Base-by-base conservation (phyloP, 2,888 invertebrate species). In the Erannis defoliaria region DNA sequence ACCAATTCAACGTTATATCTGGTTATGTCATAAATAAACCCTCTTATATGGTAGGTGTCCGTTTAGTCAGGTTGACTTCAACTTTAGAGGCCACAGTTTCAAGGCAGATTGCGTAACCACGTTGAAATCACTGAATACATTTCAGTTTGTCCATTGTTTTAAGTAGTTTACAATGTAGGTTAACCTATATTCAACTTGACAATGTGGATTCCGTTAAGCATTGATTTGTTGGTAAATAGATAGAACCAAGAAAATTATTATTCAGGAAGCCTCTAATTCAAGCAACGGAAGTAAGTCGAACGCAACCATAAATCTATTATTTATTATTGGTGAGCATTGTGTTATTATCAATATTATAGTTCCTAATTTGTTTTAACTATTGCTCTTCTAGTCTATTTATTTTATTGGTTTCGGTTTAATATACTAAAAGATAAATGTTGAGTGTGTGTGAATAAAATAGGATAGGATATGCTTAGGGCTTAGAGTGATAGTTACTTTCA, bases 131-230 rank as follows among this genome's bases (percentile, higher is more conserved):
- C 35, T 55, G 45, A 55, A 60, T 61, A 55, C 53, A 12, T 62
- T 66, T 61, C 63, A 55, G 55, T 38, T 38, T 23, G 16, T 38
- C 46, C 58, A 63, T 66, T 66, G 66, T 66, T 66, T 61, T 51
- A 18, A 19, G 18, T 19, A 5, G 40, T 40, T 26, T 51, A 40
- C 40, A 18, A 38, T 18, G 31, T 40, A n/a, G 40, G 48, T 14
- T 29, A 23, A 49, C 51, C 38, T 40, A 51, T 40, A 50, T 50
- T 23, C 21, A 26, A 51, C 29, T 40, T 51, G 40, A 40, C 51
- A n/a, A 18, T 40, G 51, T 40, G n/a, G 4, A 19, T 31, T 40
- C 40, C 40, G 51, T 51, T 40, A 18, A 40, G 26, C 35, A 38
- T 50, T 38, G n/a, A 14, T 50, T 50, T 16, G 37, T 37, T 23